Evolutionary conservation across 2,113 vertebrate genomes (phyloP).

Genomic region (Paramisgurnus dabryanus): DNA sequence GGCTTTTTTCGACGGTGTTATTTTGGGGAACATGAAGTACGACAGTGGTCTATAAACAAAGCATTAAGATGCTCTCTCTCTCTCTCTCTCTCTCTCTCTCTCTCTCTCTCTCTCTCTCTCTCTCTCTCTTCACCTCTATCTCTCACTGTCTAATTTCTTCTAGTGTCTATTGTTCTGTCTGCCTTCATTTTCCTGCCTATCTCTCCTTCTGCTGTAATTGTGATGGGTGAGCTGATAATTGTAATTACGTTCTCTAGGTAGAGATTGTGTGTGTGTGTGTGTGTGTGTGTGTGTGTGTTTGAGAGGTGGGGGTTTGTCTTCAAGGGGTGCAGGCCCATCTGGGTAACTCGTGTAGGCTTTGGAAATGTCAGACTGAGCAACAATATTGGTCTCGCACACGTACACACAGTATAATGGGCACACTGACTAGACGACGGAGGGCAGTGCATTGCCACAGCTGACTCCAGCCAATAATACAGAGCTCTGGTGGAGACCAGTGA

Average conservation of each 20-base stretch:
- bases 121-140: neutral
- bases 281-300: neutral
- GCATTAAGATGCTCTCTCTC: neutral
- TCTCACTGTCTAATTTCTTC: neutral
- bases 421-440: slow-evolving; percentile 32
- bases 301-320: slow-evolving; percentile 20
- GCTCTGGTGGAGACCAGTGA: neutral
- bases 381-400: slow-evolving; percentile 18
- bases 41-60: slow-evolving; percentile 1
- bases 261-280: neutral
- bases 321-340: slow-evolving; percentile 20
- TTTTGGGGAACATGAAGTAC: neutral
- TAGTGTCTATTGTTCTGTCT: neutral
- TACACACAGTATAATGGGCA: slow-evolving; percentile 17
- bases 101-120: neutral
- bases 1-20: neutral
- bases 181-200: slow-evolving; percentile 7
- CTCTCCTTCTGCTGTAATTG: slow-evolving; percentile 28
- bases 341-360: slow-evolving; percentile 2
- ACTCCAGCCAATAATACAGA: slow-evolving; percentile 29
- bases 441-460: slow-evolving; percentile 31
- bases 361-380: slow-evolving; percentile 33
- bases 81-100: neutral
- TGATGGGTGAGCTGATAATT: slow-evolving; percentile 42
- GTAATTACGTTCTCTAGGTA: slow-evolving; percentile 28